phyloP scores from a whole-genome alignment of 1,140 invertebrate species.

The Mya arenaria region DNA sequence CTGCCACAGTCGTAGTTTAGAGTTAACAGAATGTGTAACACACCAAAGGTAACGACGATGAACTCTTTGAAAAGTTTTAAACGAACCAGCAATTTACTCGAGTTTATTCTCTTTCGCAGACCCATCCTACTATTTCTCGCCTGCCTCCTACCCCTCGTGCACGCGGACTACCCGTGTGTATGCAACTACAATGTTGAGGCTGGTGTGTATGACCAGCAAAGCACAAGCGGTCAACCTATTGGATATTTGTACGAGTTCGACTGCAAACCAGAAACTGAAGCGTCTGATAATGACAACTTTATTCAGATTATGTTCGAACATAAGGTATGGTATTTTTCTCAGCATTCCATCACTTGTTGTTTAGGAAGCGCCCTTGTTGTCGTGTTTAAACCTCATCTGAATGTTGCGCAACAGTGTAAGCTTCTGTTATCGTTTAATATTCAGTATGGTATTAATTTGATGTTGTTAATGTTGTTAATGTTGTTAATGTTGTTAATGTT shows the following conservation, averaged over 20 bases:
- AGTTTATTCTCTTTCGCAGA: not conserved
- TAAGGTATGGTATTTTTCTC: not conserved
- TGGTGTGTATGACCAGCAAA: not conserved
- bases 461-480: not conserved
- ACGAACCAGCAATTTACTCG: not conserved
- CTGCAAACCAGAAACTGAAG: slow-evolving; percentile 16
- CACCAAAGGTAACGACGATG: not conserved
- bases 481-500: not conserved
- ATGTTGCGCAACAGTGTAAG: not conserved
- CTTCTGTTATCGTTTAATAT: not conserved
- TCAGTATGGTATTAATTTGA: no score
- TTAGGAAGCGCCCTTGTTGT: not conserved
- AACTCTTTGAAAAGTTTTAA: not conserved
- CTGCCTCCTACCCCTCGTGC: not conserved
- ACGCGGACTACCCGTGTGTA: slow-evolving; percentile 31
- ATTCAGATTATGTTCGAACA: slow-evolving; percentile 20
- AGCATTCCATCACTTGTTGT: not conserved
- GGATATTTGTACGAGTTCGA: slow-evolving; percentile 41
- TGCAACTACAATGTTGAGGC: slow-evolving; percentile 45
- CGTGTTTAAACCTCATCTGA: not conserved
- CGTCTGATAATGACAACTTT: not conserved
- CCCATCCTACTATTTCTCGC: not conserved
- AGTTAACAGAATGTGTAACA: not conserved
- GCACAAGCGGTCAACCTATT: not conserved
- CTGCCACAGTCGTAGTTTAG: not conserved